phyloP scores from a whole-genome alignment of 1,140 invertebrate species.

The Palaemon carinicauda region DNA sequence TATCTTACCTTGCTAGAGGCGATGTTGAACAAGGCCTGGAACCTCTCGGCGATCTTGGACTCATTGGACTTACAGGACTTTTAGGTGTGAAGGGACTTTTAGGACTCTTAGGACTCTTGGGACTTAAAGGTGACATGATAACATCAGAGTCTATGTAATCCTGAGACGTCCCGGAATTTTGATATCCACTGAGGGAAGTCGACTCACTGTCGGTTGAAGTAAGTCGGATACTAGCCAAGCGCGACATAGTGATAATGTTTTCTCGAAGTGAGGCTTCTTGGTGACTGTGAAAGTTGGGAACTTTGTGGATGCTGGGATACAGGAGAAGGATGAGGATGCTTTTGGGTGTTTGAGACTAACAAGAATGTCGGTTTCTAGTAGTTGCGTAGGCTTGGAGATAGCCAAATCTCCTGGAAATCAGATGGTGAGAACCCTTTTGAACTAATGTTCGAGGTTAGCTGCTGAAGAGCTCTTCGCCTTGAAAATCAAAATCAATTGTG shows the following conservation, averaged over 20 bases:
- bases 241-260: constrained; percentile 18
- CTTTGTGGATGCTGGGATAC: too few species aligned
- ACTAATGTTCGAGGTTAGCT: too few species aligned
- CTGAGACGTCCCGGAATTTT: constrained; percentile 50
- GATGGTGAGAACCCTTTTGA: too few species aligned
- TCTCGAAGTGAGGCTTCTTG: not conserved
- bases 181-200: constrained; percentile 48
- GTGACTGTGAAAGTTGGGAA: not conserved
- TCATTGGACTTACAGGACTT: not conserved
- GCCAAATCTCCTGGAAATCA: too few species aligned
- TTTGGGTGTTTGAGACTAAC: too few species aligned
- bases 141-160: constrained; percentile 46
- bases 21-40: constrained; percentile 56
- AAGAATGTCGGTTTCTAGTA: too few species aligned
- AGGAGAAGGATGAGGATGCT: not conserved
- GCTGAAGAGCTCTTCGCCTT: too few species aligned
- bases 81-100: constrained; percentile 1
- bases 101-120: constrained; percentile 41
- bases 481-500: too few species aligned
- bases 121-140: constrained; percentile 42
- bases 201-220: constrained; percentile 50
- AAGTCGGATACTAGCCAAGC: constrained; percentile 47
- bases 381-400: too few species aligned
- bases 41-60: constrained; percentile 16
- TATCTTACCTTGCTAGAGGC: constrained; percentile 36